Conservation (phyloP, 2,797 vertebrate genomes). For the Psittacula derbiana region DNA sequence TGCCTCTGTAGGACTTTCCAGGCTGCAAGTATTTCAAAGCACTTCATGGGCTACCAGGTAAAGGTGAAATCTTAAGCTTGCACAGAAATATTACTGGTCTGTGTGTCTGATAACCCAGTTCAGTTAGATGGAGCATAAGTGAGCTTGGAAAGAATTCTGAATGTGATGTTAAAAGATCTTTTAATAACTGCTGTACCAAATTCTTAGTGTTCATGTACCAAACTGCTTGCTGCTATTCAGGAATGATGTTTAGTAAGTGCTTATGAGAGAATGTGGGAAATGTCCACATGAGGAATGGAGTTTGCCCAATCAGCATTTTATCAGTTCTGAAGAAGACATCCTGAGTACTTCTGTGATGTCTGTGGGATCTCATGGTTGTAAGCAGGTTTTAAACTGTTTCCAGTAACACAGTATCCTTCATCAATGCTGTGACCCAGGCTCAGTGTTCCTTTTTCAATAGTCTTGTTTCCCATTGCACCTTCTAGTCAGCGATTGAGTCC, state of each 20-base stretch:
- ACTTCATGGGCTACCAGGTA: not conserved
- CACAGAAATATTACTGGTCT: not conserved
- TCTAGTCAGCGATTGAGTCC: not conserved
- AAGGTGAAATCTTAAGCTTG: not conserved
- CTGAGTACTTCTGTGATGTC: not conserved
- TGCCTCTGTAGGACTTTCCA: not conserved
- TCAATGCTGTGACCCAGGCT: not conserved
- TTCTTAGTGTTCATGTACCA: not conserved
- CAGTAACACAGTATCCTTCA: not conserved
- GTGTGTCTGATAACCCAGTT: not conserved
- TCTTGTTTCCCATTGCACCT: not conserved
- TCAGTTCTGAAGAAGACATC: not conserved
- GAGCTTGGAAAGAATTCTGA: not conserved
- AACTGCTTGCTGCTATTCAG: not conserved
- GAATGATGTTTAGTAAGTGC: not conserved
- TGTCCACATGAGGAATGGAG: not conserved
- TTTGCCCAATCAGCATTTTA: not conserved
- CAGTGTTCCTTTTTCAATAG: not conserved
- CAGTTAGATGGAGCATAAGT: not conserved
- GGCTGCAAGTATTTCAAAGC: not conserved
- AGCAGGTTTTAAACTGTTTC: not conserved
- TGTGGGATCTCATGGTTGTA: not conserved
- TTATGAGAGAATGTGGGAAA: not conserved
- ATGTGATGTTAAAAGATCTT: not conserved
- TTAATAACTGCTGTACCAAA: not conserved